These are phyloP conservation scores for Gastrophysa polygoni DNA, from an alignment of 2,888 invertebrate genomes.

Conservation along the genomic window DNA sequence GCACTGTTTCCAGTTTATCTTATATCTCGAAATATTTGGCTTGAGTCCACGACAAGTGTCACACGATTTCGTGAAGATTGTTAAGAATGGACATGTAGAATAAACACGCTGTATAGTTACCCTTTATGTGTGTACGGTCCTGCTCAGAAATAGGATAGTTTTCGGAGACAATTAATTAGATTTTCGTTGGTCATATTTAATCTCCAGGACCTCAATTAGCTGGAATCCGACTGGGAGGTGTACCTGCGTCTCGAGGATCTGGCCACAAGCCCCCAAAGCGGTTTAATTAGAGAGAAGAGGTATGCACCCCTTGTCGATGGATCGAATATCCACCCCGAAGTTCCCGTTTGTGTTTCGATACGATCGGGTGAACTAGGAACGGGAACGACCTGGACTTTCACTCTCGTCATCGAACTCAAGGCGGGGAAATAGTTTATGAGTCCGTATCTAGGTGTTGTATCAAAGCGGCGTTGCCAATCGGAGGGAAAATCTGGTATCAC, in stretches of 20 bases:
- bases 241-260: background rate
- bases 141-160: conserved; percentile 8
- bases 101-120: too few relatives aligned
- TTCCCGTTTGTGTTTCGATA: background rate
- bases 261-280: background rate
- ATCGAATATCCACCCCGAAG: background rate
- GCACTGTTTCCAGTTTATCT: too few relatives aligned
- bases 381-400: background rate
- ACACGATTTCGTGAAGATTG: too few relatives aligned
- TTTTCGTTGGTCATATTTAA: conserved; percentile 14
- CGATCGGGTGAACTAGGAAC: background rate
- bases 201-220: conserved; percentile 13
- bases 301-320: background rate
- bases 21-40: too few relatives aligned
- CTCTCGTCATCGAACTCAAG: background rate
- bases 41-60: too few relatives aligned
- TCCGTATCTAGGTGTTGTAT: too few relatives aligned
- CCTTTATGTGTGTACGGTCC: background rate
- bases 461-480: too few relatives aligned
- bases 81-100: too few relatives aligned
- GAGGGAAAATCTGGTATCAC: too few relatives aligned
- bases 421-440: background rate
- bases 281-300: background rate
- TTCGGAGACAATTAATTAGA: conserved; percentile 6
- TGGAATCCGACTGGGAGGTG: background rate